Base-by-base conservation (phyloP, 2,113 vertebrate genomes). In the Trachemys scripta region DNA sequence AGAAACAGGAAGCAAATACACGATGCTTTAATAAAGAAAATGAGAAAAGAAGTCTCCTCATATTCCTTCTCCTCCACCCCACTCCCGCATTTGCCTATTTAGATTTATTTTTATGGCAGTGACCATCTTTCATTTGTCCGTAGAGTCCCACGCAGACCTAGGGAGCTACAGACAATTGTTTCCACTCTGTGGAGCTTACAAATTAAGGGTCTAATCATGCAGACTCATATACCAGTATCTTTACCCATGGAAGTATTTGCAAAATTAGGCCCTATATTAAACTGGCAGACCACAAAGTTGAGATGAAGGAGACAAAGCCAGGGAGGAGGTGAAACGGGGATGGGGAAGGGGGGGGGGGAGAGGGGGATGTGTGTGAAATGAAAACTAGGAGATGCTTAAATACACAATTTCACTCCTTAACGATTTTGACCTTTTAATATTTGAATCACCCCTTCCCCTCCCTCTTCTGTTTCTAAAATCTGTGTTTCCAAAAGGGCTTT, bases 401-500 rank as follows among this genome's bases (percentile, higher is more conserved):
- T 24, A 56, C 51, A 11, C 1, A 65, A 50, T 38, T 82, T 80
- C 1, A 80, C 31, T 0, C 85, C 78, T 8, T 42, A 89, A 42
- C 27, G 19, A 42, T 75, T 90, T 53, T 3, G 50, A 90, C 27
- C 14, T 85, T 25, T 91, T 38, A 65, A 56, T 27, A 29, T 83
- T 90, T 8, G 13, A 87, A 65, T 0, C 27, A 10, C 2, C 88
- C 38, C 62, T 42, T 47, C 3, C 82, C 79, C 8, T 19, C 65
- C 85, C 53, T 20, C 19, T 90, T 69, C 54, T 59, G 10, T 50
- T 50, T 50, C 49, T 50, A 50, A 50, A 50, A 50, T 50, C 2
- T 59, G 79, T 59, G 10, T 88, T 93, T 56, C 69, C 53, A 92
- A 97, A 93, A 83, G 56, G 85, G 95, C 72, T 35, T 65, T 49